These are phyloP conservation scores for Sialia sialis DNA, from an alignment of 2,113 vertebrate genomes.

Conservation along the genomic window DNA sequence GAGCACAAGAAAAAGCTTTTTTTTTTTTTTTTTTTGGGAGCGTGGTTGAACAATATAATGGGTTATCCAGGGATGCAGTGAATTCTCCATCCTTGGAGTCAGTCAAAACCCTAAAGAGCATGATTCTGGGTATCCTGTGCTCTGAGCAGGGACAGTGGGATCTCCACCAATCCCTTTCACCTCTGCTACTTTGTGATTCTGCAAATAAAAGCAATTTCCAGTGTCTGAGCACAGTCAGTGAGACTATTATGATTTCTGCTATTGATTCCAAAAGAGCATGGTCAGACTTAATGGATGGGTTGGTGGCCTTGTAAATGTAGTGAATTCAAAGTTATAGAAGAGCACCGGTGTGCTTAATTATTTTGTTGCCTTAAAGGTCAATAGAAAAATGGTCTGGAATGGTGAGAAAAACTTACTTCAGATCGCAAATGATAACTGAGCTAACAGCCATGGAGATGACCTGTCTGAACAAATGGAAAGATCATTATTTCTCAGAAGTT, in stretches of 20 bases:
- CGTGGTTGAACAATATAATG: neutral
- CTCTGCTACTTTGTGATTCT: neutral
- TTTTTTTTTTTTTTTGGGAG: neutral
- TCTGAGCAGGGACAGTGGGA: neutral
- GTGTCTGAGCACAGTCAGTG: neutral
- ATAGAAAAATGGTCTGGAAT: neutral
- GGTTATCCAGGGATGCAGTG: neutral
- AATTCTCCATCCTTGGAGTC: neutral
- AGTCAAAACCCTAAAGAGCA: neutral
- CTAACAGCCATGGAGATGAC: neutral
- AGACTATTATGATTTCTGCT: neutral
- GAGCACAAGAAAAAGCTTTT: neutral
- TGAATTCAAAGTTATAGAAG: neutral
- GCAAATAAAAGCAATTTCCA: neutral
- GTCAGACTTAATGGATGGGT: neutral
- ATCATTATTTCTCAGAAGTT: constrained; percentile 15
- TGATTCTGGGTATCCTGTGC: neutral
- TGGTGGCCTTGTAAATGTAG: neutral
- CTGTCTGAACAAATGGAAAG: neutral
- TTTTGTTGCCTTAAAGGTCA: constrained; percentile 26
- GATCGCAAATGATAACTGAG: neutral
- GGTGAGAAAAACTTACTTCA: neutral
- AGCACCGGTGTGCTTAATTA: neutral
- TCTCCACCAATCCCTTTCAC: neutral
- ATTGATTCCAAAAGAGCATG: neutral